phyloP scores from a whole-genome alignment of 2,113 vertebrate species.

The Zeus faber region DNA sequence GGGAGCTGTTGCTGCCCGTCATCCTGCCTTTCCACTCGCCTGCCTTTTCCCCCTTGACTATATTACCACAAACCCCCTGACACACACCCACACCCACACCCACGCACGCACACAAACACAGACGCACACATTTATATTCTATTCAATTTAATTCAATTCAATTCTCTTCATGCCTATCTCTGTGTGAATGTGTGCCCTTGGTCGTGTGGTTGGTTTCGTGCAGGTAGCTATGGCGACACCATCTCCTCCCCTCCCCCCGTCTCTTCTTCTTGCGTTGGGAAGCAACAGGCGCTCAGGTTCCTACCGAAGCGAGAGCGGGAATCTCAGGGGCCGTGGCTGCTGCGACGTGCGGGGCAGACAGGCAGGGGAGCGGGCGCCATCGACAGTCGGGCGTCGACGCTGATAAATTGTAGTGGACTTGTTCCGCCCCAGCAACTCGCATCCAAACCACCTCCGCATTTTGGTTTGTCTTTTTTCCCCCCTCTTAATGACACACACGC shows the following conservation, averaged over 20 bases:
- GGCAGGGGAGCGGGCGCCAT: constrained; percentile 1
- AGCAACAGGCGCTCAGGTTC: constrained; percentile 39
- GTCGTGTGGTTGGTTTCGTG: neutral
- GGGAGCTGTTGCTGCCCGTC: constrained; percentile 12
- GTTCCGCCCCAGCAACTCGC: constrained; percentile 46
- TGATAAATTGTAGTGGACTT: constrained; percentile 63
- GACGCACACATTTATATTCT: too few species aligned
- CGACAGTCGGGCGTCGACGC: constrained; percentile 42
- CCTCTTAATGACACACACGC: constrained; percentile 24
- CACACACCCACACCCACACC: constrained; percentile 5
- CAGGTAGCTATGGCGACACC: constrained; percentile 5
- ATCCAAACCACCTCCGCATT: neutral
- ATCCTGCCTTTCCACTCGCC: constrained; percentile 6
- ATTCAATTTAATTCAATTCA: neutral
- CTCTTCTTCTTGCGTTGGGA: too few species aligned
- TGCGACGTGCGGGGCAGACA: too few species aligned
- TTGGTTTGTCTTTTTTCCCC: constrained; percentile 15
- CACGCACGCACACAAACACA: neutral
- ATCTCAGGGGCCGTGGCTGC: constrained; percentile 51
- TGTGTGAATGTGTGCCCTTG: neutral
- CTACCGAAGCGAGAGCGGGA: constrained; percentile 17
- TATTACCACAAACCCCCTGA: neutral
- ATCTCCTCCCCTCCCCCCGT: neutral
- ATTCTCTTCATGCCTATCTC: neutral
- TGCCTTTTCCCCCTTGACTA: constrained; percentile 3